Evolutionary conservation across 2,888 invertebrate species (phyloP).

Genomic region (Euplexia lucipara): DNA sequence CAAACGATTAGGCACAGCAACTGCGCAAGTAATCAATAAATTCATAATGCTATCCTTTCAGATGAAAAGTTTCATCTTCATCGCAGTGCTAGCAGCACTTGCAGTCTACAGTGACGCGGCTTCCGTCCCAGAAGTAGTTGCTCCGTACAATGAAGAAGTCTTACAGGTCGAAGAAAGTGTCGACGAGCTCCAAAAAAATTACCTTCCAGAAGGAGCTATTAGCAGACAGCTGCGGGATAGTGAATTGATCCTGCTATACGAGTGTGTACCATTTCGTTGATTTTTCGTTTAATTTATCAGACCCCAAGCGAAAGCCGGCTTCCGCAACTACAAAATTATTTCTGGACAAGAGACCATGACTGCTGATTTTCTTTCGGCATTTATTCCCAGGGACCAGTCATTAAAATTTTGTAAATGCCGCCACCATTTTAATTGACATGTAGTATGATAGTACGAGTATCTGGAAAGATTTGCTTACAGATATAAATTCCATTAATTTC

Average conservation of each 20-base stretch:
- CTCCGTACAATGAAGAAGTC: neutral
- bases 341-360: no score
- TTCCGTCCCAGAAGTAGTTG: neutral
- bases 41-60: conserved; percentile 4
- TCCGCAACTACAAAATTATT: no score
- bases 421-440: no score
- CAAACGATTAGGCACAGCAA: no score
- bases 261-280: conserved; percentile 4
- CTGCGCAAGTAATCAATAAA: neutral
- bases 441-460: no score
- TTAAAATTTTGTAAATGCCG: no score
- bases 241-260: conserved; percentile 8
- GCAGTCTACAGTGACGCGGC: conserved; percentile 10
- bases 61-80: conserved; percentile 27
- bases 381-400: no score
- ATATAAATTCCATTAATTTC: no score
- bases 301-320: no score
- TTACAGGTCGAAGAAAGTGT: neutral
- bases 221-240: neutral
- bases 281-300: no score
- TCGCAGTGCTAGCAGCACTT: conserved; percentile 19
- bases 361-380: no score
- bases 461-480: no score
- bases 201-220: neutral
- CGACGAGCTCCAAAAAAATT: conserved; percentile 12